Conservation (phyloP, 2,113 vertebrate genomes). For the Struthio camelus region DNA sequence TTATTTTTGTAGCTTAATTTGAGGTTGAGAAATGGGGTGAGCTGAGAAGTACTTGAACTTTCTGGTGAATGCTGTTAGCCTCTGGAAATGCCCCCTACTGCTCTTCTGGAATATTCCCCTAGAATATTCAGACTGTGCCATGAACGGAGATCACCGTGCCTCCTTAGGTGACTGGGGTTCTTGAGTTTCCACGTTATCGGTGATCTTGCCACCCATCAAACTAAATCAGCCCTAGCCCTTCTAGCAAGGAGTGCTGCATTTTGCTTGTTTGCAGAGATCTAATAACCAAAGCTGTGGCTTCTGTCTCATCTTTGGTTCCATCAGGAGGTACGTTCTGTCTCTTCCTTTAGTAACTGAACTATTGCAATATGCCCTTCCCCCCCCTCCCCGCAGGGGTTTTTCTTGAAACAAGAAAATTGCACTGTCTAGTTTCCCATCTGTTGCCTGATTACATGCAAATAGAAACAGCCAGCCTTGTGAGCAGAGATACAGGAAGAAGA, state of each 20-base stretch:
- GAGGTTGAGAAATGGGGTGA: not conserved
- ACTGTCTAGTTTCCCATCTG: not conserved
- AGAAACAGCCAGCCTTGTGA: not conserved
- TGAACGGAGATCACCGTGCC: not conserved
- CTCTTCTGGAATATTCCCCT: not conserved
- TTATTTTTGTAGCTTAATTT: not conserved
- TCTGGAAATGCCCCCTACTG: not conserved
- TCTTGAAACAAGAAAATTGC: not conserved
- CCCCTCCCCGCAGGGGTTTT: not conserved
- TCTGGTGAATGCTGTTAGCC: not conserved
- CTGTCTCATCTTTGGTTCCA: not conserved
- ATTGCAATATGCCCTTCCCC: rapidly evolving
- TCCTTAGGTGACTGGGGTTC: not conserved
- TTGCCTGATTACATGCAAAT: not conserved
- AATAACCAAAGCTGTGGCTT: not conserved
- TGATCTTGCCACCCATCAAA: not conserved
- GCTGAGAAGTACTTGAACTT: not conserved
- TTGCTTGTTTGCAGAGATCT: not conserved
- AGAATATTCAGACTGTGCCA: not conserved
- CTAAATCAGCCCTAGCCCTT: too few relatives aligned
- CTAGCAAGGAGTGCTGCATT: not conserved
- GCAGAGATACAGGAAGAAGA: not conserved
- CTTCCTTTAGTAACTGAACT: not conserved
- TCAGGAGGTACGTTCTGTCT: not conserved
- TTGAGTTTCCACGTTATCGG: not conserved